Evolutionary conservation across 2,888 invertebrate species (phyloP), one percentile per base, ranked within the genome.

Genomic region (Mesopsocus fuscifrons): DNA sequence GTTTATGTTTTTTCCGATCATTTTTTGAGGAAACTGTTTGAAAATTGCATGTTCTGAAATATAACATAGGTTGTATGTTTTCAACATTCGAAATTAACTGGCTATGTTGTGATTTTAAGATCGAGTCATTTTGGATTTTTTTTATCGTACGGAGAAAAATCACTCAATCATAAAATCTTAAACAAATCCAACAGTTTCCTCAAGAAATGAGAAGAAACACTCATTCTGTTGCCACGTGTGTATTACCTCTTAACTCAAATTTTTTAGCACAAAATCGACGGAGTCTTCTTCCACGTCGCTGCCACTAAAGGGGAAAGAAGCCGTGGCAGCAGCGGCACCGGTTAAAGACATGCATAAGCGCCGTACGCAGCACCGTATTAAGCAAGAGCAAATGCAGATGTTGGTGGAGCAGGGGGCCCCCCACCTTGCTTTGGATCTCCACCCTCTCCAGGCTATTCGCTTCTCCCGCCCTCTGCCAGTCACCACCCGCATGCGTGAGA

Each of bases 321-420:
- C 17, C 9, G 38, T 20, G 9, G 20, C 20, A 6, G 33, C 17
- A 3, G 17, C 15, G 17, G 33, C 33, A 16, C 38, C 38, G n/a
- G n/a, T 38, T 17, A 34, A 43, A 15, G 48, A 43, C 18, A 43
- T 47, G 16, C 43, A 48, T 31, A 41, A 34, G 13, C 42, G 45
- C 15, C 43, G 47, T 13, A 46, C 41, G 3, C 41, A 42, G 8
- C 48, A 48, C 26, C 46, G 44, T 26, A 47, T 43, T 3, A 43
- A 41, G 6, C 46, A 43, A 30, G 41, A 32, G 4, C 52, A 72
- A 69, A 68, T 71, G 65, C 52, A 57, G n/a, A 54, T 59, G 15
- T 63, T 67, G 13, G 69, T 73, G 2, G 60, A 59, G 3, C 59
- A 63, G 34, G 68, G 72, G 0, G 72, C 72, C 0, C 73, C 74